Evolutionary conservation across 2,888 invertebrate genomes (phyloP), one percentile per base, ranked within the genome.

Genomic region (Cephalotes varians): DNA sequence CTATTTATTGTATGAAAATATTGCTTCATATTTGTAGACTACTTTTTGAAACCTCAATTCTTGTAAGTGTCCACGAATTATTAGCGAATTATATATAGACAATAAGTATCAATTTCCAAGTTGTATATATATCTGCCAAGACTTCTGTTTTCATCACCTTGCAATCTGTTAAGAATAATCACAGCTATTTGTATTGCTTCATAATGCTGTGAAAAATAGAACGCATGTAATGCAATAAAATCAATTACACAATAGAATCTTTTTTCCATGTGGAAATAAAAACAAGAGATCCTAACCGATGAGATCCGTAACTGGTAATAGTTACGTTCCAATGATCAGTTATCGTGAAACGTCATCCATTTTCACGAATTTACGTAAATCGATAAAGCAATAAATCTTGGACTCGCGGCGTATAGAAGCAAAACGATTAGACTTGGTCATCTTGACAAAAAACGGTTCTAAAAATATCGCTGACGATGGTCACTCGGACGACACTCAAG

Each of bases 381-480:
- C 54, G 37, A 69, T 69, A 69, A 69, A 21, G 21, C 77, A 77
- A 56, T 77, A 54, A 69, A 44, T 69, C 54, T 40, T 31, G 18
- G 40, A 10, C 12, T 54, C 10, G 15, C 31, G 7, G 21, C 18
- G n/a, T 18, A 25, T 44, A 77, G 71, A 77, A 69, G 54, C 44
- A 44, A 15, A 44, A 77, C 12, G 25, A 28, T 34, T 56, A 21
- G 21, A 58, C 18, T 25, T 31, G 65, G 65, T 37, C 74, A 47
- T 28, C 28, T 64, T n/a, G 34, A 80, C 64, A 77, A 87, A n/a
- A 82, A 84, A 79, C 73, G n/a, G 0, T 10, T 54, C 51, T 67
- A 81, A 81, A 85, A 85, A 82, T 86, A 86, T 5, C 60, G 54
- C 67, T 77, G 86, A 86, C 67, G 76, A 56, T 25, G 44, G 71